These are phyloP conservation scores for Synergus gifuensis DNA, from an alignment of 2,888 invertebrate species.

Conservation along the genomic window DNA sequence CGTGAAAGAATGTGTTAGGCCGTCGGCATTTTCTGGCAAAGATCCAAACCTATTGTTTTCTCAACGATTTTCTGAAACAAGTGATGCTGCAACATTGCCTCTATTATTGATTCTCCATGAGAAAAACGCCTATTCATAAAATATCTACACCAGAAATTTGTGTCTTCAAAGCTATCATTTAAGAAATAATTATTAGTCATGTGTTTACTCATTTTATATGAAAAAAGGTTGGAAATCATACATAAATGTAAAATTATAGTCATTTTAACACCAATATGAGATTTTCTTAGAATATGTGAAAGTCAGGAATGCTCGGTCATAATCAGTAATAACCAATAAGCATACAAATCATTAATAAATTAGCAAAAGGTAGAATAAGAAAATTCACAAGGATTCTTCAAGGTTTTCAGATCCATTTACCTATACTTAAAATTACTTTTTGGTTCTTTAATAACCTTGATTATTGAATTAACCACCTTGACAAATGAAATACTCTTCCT, in stretches of 20 bases:
- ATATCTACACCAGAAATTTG: neutral
- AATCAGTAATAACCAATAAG: constrained; percentile 12
- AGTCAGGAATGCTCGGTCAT: neutral
- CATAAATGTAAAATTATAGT: neutral
- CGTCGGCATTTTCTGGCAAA: neutral
- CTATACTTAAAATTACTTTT: neutral
- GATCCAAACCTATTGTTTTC: constrained; percentile 24
- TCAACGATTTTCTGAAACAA: constrained; percentile 10
- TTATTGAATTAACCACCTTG: neutral
- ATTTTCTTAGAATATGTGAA: constrained; percentile 16
- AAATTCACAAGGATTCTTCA: neutral
- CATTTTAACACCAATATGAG: neutral
- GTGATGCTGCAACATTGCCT: constrained; percentile 13
- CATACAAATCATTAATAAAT: neutral
- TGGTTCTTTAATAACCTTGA: neutral
- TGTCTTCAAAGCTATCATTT: neutral
- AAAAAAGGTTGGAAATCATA: neutral
- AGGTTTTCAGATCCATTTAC: neutral
- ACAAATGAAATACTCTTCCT: neutral
- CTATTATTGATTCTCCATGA: constrained; percentile 1
- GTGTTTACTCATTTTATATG: neutral
- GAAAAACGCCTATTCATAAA: constrained; percentile 1
- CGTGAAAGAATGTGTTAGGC: constrained; percentile 7
- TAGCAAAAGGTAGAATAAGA: neutral
- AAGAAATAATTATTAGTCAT: constrained; percentile 3